Evolutionary conservation across 2,888 invertebrate genomes (phyloP), one percentile per base, ranked within the genome.

Genomic region (Caenorhabditis doughertyi): DNA sequence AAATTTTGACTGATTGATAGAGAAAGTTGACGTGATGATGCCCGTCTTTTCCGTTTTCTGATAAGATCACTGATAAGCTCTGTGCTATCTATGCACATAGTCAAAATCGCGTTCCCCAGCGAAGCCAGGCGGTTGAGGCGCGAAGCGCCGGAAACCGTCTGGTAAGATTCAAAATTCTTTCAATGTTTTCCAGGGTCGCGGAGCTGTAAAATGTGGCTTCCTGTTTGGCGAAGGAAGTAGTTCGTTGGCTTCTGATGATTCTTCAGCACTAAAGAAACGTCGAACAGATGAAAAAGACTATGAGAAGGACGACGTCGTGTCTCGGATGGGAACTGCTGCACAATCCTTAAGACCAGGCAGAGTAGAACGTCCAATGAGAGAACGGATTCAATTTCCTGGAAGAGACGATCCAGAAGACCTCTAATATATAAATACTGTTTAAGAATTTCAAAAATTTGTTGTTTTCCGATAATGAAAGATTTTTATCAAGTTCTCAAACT

Each of bases 141-240:
- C n/a, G n/a, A n/a, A n/a, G n/a, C n/a, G n/a, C n/a, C n/a, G n/a
- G n/a, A n/a, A n/a, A n/a, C n/a, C n/a, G 5, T 47, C 16, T 39
- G 39, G 11, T 39, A 39, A 39, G 32, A 32, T 32, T 32, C 32
- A 32, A 32, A 32, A 32, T 32, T 32, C 32, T 32, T 32, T 32
- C 32, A 32, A 7, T 32, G 5, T 32, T 7, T 9, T 81, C 7
- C 62, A 79, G 74, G 85, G 85, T n/a, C 58, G 85, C 23, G 85
- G 85, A 65, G 79, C 84, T 23, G 81, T 83, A 13, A 83, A 79
- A 21, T 76, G 83, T 39, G 79, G 83, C 25, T 83, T 79, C 42
- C 27, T 83, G 13, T 83, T 79, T 47, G 79, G 73, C 21, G 62
- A 72, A 29, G 71, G 70, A 32, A 73, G 55, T 21, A 58, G 65